phyloP scores from a whole-genome alignment of 2,888 invertebrate species.

The Pollenia labialis region DNA sequence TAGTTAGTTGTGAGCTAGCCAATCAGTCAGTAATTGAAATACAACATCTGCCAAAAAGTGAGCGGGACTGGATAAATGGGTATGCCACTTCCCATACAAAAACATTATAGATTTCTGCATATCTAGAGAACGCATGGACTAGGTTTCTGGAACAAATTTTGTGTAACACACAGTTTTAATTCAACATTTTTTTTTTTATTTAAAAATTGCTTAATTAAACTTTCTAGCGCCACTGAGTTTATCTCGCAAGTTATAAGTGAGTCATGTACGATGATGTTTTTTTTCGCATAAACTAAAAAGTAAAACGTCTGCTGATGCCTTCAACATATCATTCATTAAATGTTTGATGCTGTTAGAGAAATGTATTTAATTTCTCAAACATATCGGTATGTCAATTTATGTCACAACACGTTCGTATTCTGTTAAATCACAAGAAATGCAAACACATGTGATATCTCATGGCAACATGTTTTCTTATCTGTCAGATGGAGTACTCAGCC shows the following conservation, averaged over 20 bases:
- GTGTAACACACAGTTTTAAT: too few species aligned
- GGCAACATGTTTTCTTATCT: slow-evolving; percentile 43
- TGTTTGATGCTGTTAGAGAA: slow-evolving; percentile 1
- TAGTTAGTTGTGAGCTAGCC: too few species aligned
- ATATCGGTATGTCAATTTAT: slow-evolving; percentile 54
- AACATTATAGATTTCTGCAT: too few species aligned
- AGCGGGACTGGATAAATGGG: too few species aligned
- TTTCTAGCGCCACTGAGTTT: background rate
- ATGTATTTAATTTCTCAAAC: slow-evolving; percentile 18
- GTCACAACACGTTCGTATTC: slow-evolving; percentile 61
- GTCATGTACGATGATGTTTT: slow-evolving; percentile 40
- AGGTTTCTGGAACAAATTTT: too few species aligned
- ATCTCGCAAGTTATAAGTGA: background rate
- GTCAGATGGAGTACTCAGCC: slow-evolving; percentile 2
- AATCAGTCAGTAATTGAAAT: too few species aligned
- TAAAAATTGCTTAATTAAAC: too few species aligned
- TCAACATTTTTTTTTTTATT: too few species aligned
- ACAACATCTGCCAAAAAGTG: too few species aligned
- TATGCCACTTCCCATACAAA: too few species aligned
- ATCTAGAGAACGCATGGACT: too few species aligned
- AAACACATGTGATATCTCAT: background rate
- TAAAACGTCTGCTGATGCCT: slow-evolving; percentile 25
- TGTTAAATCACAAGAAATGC: background rate
- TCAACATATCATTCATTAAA: background rate
- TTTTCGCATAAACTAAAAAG: slow-evolving; percentile 5